phyloP scores from a whole-genome alignment of 2,113 vertebrate genomes.

The Leptobrachium ailaonicum region DNA sequence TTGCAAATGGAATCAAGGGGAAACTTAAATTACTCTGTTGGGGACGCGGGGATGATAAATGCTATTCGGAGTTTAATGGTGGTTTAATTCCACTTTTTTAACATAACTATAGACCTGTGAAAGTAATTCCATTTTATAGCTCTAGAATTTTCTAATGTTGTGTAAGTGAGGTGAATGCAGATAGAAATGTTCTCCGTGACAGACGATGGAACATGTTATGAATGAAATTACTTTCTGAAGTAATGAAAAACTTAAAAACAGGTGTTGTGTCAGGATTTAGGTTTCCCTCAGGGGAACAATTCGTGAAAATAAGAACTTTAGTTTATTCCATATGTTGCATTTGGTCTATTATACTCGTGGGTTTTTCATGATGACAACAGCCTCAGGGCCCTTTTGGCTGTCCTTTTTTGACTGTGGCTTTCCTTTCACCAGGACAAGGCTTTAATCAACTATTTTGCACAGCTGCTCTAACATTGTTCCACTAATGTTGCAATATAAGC shows the following conservation, averaged over 20 bases:
- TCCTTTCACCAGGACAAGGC: constrained; percentile 38
- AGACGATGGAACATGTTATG: constrained; percentile 6
- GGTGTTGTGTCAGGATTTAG: constrained; percentile 25
- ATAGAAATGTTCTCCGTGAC: too few relatives aligned
- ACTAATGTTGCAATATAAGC: too few relatives aligned
- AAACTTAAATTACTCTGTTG: too few relatives aligned
- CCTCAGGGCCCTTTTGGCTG: constrained; percentile 39
- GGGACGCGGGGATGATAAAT: too few relatives aligned
- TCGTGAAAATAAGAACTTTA: constrained; percentile 35
- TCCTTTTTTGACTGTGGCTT: constrained; percentile 39
- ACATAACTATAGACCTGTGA: too few relatives aligned
- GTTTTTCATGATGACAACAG: constrained; percentile 27
- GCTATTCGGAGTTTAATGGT: too few relatives aligned
- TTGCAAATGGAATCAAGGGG: too few relatives aligned
- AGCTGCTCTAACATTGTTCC: constrained; percentile 31
- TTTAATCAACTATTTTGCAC: constrained; percentile 36
- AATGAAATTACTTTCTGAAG: constrained; percentile 33
- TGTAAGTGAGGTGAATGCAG: too few relatives aligned
- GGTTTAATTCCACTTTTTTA: too few relatives aligned
- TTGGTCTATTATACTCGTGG: constrained; percentile 34
- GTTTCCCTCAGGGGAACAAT: constrained; percentile 26
- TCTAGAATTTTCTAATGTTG: too few relatives aligned
- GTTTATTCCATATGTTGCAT: constrained; percentile 38
- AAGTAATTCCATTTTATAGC: too few relatives aligned
- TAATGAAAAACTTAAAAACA: constrained; percentile 40